phyloP scores from a whole-genome alignment of 2,888 invertebrate genomes.

The Leptarthrus brevirostris region DNA sequence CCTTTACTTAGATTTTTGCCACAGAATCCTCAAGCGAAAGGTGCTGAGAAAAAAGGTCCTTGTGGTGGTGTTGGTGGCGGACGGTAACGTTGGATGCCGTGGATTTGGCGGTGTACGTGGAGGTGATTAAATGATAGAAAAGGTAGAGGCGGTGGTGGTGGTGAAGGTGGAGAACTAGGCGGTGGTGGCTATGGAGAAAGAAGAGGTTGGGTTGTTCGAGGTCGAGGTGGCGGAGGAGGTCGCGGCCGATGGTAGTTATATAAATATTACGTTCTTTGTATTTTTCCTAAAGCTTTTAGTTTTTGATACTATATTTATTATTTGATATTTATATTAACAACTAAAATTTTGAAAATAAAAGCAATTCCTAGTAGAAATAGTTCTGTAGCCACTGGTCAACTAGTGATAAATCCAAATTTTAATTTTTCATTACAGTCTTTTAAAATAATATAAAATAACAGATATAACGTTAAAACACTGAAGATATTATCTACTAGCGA shows the following conservation, averaged over 20 bases:
- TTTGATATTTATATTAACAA: too few species aligned
- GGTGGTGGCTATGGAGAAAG: conserved; percentile 55
- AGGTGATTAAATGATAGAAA: conserved; percentile 60
- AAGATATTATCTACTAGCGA: too few species aligned
- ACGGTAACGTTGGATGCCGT: conserved; percentile 62
- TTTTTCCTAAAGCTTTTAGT: too few species aligned
- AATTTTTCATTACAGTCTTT: too few species aligned
- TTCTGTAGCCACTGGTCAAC: too few species aligned
- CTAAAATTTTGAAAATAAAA: too few species aligned
- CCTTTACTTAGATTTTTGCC: conserved; percentile 89
- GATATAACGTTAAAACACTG: too few species aligned
- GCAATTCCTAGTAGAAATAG: too few species aligned
- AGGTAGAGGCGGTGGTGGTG: conserved; percentile 57
- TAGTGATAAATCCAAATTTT: too few species aligned
- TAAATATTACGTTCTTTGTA: too few species aligned
- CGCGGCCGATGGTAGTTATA: conserved; percentile 57
- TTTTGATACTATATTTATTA: too few species aligned
- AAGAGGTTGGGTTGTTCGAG: conserved; percentile 5
- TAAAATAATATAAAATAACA: too few species aligned
- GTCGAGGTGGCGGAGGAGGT: conserved; percentile 53
- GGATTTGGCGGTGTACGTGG: conserved; percentile 65
- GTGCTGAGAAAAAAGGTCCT: conserved; percentile 63
- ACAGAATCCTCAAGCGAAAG: conserved; percentile 75
- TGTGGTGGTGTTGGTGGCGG: conserved; percentile 60
- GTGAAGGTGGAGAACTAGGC: conserved; percentile 57